Base-by-base conservation (phyloP, 35 echinoderm and acorn worm genomes). In the Hemicentrotus pulcherrimus region DNA sequence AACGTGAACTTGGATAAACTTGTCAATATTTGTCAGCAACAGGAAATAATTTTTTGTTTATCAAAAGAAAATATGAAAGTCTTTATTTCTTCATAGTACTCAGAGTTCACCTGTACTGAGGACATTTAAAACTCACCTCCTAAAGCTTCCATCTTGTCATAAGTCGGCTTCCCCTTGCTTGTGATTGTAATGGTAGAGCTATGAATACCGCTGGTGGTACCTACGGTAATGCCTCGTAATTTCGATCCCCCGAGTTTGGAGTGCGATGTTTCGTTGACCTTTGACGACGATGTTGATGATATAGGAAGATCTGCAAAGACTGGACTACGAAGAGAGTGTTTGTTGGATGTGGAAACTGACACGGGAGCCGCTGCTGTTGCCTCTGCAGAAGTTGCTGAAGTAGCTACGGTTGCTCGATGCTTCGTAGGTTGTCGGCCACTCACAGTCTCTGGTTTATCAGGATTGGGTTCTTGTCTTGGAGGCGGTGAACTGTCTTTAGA, bases 241-340 rank as follows among this genome's bases (percentile, higher is more conserved):
- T 93, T 47, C 46, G n/a, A 58, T 31, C 91, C 45, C 10, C 91
- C 48, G 4, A 50, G 91, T 93, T 58, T 58, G 46, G 91, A 24
- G 91, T 46, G 91, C 13, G 91, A 58, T 31, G 46, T 31, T 31
- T 31, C 30, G 91, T 32, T 93, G 32, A 18, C 9, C 88, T 90
- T 90, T 10, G 91, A 93, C 18, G 46, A 50, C 0, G 46, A 50
- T 7, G 91, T 16, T 30, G 91, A 46, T 31, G 91, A 50, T 14
- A 47, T 46, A 31, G 91, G 91, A 32, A 93, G 91, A 47, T 93
- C 91, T 10, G 91, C 91, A 28, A 93, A 93, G 47, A 93, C 91
- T 31, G 91, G 91, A 47, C 91, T 93, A 14, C 91, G 91, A 31
- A 93, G 91, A 47, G 91, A 58, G 22, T 93, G 91, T 46, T 93